phyloP scores from a whole-genome alignment of 2,113 vertebrate species.

The Microcebus murinus region DNA sequence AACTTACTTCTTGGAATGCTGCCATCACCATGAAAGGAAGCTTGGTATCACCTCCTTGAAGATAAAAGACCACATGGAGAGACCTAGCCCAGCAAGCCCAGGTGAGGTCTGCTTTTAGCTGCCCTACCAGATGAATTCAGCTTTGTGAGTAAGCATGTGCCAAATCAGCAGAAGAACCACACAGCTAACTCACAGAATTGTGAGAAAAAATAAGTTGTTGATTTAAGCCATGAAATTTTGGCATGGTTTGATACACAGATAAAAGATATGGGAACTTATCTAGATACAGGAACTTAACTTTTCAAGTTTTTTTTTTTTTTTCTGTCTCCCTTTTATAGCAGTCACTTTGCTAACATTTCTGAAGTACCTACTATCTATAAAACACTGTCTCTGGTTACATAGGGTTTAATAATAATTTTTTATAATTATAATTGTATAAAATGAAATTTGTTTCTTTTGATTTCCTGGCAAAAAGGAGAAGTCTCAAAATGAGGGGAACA shows the following conservation, averaged over 20 bases:
- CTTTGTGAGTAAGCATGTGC: neutral
- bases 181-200: neutral
- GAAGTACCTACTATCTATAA: neutral
- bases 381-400: neutral
- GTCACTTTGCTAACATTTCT: neutral
- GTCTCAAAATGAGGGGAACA: neutral
- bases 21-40: neutral
- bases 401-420: neutral
- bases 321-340: neutral
- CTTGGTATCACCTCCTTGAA: neutral
- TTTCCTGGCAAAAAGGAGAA: neutral
- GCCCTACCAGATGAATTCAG: neutral
- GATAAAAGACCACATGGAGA: neutral
- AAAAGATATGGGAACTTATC: neutral
- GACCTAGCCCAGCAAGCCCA: neutral
- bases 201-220: neutral
- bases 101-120: neutral
- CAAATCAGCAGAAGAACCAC: neutral
- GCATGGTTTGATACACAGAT: neutral
- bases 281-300: neutral
- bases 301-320: neutral
- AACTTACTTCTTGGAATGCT: neutral
- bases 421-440: neutral
- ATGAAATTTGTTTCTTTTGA: neutral
- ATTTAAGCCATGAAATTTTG: neutral